These are phyloP conservation scores for Metopolophium dirhodum DNA, from an alignment of 1,140 invertebrate genomes.

Conservation along the genomic window DNA sequence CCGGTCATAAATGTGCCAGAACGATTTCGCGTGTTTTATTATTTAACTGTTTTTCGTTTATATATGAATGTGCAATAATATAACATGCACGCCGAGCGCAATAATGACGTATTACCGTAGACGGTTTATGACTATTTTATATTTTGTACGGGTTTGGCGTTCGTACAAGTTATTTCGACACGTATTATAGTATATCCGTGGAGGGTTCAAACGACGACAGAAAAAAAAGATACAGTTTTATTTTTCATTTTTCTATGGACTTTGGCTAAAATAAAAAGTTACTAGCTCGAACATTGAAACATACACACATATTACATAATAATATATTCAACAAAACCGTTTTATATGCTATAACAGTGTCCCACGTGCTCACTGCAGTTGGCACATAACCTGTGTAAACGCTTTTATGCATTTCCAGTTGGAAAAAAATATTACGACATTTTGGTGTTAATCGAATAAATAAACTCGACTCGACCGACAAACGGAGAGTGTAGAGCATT, in stretches of 20 bases:
- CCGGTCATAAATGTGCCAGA: conserved; percentile 31
- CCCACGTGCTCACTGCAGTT: too few relatives aligned
- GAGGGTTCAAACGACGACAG: neutral
- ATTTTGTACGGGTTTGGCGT: conserved; percentile 22
- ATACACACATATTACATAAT: neutral
- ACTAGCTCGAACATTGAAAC: neutral
- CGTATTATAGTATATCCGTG: neutral
- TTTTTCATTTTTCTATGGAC: neutral
- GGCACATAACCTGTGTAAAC: neutral
- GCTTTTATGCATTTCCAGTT: neutral
- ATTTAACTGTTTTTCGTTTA: conserved; percentile 47
- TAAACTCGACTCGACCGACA: neutral
- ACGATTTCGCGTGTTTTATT: conserved; percentile 51
- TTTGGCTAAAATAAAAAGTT: conserved; percentile 14
- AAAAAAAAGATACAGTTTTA: neutral
- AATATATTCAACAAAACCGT: neutral
- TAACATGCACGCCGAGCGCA: neutral
- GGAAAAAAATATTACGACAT: neutral
- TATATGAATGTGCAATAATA: conserved; percentile 29
- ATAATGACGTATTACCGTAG: conserved; percentile 33
- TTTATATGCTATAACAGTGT: neutral
- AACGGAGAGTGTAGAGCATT: neutral
- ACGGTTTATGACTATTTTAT: conserved; percentile 43
- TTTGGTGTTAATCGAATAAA: neutral
- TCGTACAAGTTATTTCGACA: conserved; percentile 9